Evolutionary conservation across 1,140 invertebrate genomes (phyloP).

Genomic region (Oedothorax gibbosus): DNA sequence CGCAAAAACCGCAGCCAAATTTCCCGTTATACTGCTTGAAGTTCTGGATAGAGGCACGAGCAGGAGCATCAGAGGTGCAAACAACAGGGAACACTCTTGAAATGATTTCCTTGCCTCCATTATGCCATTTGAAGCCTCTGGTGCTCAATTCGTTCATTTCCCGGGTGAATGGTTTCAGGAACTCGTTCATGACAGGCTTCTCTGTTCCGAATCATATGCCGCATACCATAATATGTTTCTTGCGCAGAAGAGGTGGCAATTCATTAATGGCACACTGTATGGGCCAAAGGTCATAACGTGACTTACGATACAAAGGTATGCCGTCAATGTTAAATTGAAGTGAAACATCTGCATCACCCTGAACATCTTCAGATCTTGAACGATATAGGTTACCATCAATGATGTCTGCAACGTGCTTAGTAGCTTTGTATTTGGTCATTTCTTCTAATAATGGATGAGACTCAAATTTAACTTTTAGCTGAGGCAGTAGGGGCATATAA

Average conservation of each 20-base stretch:
- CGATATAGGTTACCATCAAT: no score
- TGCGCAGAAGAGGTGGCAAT: not conserved
- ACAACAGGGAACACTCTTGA: not conserved
- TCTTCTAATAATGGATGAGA: no score
- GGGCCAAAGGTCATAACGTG: slow-evolving; percentile 1
- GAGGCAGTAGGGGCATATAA: no score
- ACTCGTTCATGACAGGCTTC: not conserved
- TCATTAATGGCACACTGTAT: slow-evolving; percentile 20
- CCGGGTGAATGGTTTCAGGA: not conserved
- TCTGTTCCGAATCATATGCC: slow-evolving; percentile 15
- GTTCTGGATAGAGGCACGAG: not conserved
- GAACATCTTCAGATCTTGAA: no score
- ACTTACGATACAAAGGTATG: not conserved
- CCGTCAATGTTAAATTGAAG: slow-evolving; percentile 20
- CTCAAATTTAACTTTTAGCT: no score
- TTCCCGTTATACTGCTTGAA: not conserved
- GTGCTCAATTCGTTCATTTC: not conserved
- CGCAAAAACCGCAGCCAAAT: slow-evolving; percentile 6
- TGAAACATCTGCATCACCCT: not conserved
- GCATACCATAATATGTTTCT: slow-evolving; percentile 8
- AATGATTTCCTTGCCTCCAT: not conserved
- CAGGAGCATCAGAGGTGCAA: not conserved
- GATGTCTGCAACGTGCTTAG: no score
- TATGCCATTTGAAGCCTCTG: not conserved
- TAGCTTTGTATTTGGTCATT: no score